Conservation (phyloP, 2,888 invertebrate species). For the Tinea trinotella region DNA sequence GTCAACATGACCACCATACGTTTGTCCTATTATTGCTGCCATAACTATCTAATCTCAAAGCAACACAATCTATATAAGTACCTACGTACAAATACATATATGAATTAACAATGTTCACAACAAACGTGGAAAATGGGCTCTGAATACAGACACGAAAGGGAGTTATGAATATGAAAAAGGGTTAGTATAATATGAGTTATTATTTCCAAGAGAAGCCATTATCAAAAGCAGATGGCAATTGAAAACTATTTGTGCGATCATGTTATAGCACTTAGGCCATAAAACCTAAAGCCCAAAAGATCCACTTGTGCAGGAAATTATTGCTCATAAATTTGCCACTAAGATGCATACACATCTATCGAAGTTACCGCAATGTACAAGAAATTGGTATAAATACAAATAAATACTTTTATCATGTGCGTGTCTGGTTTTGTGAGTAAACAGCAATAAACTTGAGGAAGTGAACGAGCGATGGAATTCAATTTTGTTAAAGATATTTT, state of each 20-base stretch:
- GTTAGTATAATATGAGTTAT: background rate
- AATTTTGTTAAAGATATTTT: slow-evolving; percentile 23
- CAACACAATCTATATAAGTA: slow-evolving; percentile 27
- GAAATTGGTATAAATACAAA: slow-evolving; percentile 22
- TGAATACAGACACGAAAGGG: background rate
- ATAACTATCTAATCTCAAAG: slow-evolving; percentile 57
- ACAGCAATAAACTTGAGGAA: background rate
- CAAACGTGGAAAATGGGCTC: background rate
- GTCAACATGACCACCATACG: slow-evolving; percentile 45
- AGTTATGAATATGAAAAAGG: background rate
- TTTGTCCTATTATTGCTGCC: background rate
- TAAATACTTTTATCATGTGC: background rate
- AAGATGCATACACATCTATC: slow-evolving; percentile 19
- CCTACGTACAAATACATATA: background rate
- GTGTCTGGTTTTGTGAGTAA: background rate
- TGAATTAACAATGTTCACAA: background rate
- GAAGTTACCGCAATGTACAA: slow-evolving; percentile 25
- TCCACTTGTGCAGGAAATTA: slow-evolving; percentile 42
- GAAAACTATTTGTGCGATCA: slow-evolving; percentile 39
- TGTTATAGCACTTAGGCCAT: slow-evolving; percentile 36
- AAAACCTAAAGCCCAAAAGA: slow-evolving; percentile 35
- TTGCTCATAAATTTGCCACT: slow-evolving; percentile 43
- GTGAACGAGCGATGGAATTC: slow-evolving; percentile 16
- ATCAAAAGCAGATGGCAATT: slow-evolving; percentile 31
- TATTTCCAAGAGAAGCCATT: background rate